Base-by-base conservation (phyloP, 2,113 vertebrate genomes). In the Chlorodrepanis virens region DNA sequence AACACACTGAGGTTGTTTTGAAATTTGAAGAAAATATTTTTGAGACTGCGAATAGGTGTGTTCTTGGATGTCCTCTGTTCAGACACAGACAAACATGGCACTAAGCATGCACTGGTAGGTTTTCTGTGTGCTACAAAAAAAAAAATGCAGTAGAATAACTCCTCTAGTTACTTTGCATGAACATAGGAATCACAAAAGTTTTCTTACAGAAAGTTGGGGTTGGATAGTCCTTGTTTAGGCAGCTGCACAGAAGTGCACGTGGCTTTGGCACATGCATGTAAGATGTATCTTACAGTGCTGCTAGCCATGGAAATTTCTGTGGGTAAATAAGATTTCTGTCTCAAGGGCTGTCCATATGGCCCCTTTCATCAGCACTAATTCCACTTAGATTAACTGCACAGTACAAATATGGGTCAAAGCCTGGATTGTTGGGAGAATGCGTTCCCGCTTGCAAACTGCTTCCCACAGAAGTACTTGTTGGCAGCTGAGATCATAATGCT, bases 311-410 rank as follows among this genome's bases (percentile, higher is more conserved):
- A 83, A 95, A 87, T 92, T 97, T 94, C 83, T 96, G 83, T 89
- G 94, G 77, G 81, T 97, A 92, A 94, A 89, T 84, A 92, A 96
- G 87, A 87, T 87, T 97, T 96, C 94, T 94, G 87, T 92, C 86
- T 97, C 56, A 68, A 92, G 81, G 87, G 72, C 77, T 94, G 83
- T 93, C 94, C 83, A 75, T 97, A 96, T 97, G 94, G 87, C 89
- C 83, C 83, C 88, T 97, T 96, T 97, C 91, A 96, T 88, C 89
- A 94, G 65, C 89, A 92, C 83, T 96, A 96, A 97, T 94, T 97
- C 94, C 83, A 94, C 87, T 94, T 94, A 94, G 93, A 95, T 94
- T 94, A 95, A 96, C 91, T 96, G 81, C 91, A 91, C 87, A 84
- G 83, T 60, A 87, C 2, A 5, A 94, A 94, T 94, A 68, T 95